Base-by-base conservation (phyloP, 2,888 invertebrate genomes). In the Caenorhabditis sp. region DNA sequence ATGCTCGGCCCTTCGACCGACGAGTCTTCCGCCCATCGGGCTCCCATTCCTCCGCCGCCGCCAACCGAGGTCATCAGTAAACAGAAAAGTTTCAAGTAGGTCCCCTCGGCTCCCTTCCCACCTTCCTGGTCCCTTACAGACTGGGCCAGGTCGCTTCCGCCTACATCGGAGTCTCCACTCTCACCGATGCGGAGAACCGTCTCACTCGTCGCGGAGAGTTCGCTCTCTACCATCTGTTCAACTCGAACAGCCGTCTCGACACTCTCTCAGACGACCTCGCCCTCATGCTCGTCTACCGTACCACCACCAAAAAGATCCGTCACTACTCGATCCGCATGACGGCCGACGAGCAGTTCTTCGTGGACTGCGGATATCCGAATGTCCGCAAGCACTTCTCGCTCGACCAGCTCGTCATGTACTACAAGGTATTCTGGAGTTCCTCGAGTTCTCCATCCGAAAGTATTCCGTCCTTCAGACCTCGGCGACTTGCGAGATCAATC, bases 251-350 rank as follows among this genome's bases (percentile, higher is more conserved):
- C 11, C 58, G 22, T 22, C 66, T 68, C n/a, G 59, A 52, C 20
- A 50, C 50, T 7, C 27, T 58, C 1, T 3, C 32, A 15, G 58
- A 50, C 5, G 22, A n/a, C 8, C 68, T 68, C 15, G 58, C 68
- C 8, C 45, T 68, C 32, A 68, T 68, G 58, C 41, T 68, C 50
- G 41, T 68, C 26, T 68, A 68, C 68, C 59, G 68, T 52, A 68
- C 68, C 9, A 68, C 68, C 22, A 68, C 68, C 13, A 68, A 56
- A 24, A 52, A 50, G 45, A 32, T 15, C 48, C 68, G 68, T 37
- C 58, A 58, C 39, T 58, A 58, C 32, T 13, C 58, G 30, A 43
- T 58, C 22, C 68, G 68, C 30, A 32, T 15, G 3, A 59, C 68
- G 32, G 26, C 35, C 11, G 68, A 68, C 22, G 13, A 35, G 0